phyloP scores from a whole-genome alignment of 2,888 invertebrate genomes.

The Eurois occulta region DNA sequence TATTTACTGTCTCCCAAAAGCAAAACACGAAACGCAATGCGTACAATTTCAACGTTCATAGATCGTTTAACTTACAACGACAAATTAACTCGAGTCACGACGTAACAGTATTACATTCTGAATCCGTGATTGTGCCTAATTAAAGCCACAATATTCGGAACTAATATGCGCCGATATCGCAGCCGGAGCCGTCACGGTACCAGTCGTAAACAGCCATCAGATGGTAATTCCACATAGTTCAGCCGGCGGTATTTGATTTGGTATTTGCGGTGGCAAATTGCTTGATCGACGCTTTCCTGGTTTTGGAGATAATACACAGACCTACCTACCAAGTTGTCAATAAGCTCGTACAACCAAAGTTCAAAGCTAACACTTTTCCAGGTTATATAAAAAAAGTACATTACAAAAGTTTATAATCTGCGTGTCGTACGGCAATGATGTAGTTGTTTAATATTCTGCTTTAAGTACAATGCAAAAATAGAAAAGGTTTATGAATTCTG shows the following conservation, averaged over 20 bases:
- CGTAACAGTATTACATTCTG: conserved; percentile 11
- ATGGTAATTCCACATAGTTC: conserved; percentile 56
- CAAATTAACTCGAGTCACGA: conserved; percentile 15
- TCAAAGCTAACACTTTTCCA: not conserved
- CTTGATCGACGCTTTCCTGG: conserved; percentile 30
- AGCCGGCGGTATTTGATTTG: conserved; percentile 57
- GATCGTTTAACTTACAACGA: conserved; percentile 1
- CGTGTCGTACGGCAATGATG: not conserved
- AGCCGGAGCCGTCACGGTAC: conserved; percentile 18
- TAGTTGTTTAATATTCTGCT: not conserved
- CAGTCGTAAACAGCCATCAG: conserved; percentile 34
- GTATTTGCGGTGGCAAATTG: conserved; percentile 60
- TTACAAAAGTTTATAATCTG: not conserved
- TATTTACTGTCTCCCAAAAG: not conserved
- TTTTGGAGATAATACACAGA: conserved; percentile 2
- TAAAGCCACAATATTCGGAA: conserved; percentile 49
- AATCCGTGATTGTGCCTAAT: conserved; percentile 34
- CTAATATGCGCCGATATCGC: conserved; percentile 21
- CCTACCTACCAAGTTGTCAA: conserved; percentile 2
- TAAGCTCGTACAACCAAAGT: not conserved
- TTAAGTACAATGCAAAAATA: not conserved
- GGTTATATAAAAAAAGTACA: not conserved
- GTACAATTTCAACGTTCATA: not conserved
- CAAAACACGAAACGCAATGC: not conserved
- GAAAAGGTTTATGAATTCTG: not conserved